Evolutionary conservation across 2,797 vertebrate genomes (phyloP), one percentile per base, ranked within the genome.

Genomic region (Neosalanx taihuensis): DNA sequence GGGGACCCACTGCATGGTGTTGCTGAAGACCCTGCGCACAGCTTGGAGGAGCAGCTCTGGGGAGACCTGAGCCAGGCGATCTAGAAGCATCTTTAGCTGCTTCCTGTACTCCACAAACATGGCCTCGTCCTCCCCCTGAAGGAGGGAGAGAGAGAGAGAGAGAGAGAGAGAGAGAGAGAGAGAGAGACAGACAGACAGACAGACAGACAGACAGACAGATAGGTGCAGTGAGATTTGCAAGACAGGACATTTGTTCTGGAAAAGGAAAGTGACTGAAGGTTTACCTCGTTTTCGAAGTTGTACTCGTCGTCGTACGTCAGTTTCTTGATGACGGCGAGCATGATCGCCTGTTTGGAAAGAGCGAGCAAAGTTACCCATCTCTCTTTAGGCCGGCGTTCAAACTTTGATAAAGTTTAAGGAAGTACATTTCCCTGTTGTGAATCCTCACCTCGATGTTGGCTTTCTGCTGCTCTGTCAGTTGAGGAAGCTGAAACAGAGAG

Each of bases 51-150:
- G 90, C 73, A 99, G 89, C 83, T 99, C 97, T 0, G 98, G 98
- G 1, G 96, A 98, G 23, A 99, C 98, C 88, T 98, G 98, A 67
- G 98, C 98, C 81, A 99, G 87, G 23, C 97, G 95, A 67, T 99
- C 98, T 88, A 99, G 78, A 76, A 99, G 82, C 83, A 99, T 91
- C 90, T 99, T 99, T 87, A 99, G 80, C 83, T 99, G 98, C 86
- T 99, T 99, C 85, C 98, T 94, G 88, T 99, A 99, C 84, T 99
- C 97, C 76, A 99, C 96, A 79, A 99, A 99, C 97, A 99, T 99
- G 4, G 97, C 97, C 90, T 99, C 97, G 74, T 99, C 97, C 89
- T 99, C 98, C 17, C 97, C 98, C 97, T 99, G n/a, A 56, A 30
- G 60, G 2, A 66, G 3, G 15, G 13, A 13, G 12, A 23, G 0